These are phyloP conservation scores for Poeciliopsis presidionis DNA, from an alignment of 2,797 vertebrate genomes.

Conservation along the genomic window DNA sequence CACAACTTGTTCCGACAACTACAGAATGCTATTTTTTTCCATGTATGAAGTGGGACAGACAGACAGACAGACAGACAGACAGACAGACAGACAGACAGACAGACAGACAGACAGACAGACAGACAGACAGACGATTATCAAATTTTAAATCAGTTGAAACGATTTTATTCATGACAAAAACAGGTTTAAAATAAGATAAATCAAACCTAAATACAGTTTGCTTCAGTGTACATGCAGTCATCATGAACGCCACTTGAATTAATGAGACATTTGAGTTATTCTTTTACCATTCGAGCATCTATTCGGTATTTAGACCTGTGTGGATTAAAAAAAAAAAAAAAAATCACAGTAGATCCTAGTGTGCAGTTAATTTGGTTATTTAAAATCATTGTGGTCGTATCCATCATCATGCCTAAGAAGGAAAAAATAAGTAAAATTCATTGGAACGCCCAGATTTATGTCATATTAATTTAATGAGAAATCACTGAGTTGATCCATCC, in stretches of 20 bases:
- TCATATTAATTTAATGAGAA: neutral
- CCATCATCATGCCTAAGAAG: neutral
- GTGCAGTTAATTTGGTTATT: neutral
- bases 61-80: neutral
- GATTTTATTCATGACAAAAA: neutral
- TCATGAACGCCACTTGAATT: neutral
- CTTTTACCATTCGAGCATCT: neutral
- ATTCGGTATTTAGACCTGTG: neutral
- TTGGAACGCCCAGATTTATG: neutral
- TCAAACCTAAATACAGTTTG: neutral
- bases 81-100: neutral
- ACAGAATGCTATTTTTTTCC: neutral
- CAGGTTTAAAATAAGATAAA: neutral
- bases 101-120: neutral
- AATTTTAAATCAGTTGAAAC: neutral
- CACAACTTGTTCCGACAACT: neutral
- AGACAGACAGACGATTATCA: neutral
- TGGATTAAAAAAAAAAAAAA: neutral
- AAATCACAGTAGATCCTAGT: neutral
- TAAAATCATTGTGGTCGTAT: neutral
- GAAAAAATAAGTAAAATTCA: neutral
- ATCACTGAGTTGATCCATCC: neutral
- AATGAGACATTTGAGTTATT: neutral
- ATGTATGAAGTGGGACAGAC: neutral
- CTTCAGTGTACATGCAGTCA: neutral